Evolutionary conservation across 1,140 invertebrate species (phyloP).

Genomic region (Cylas formicarius): DNA sequence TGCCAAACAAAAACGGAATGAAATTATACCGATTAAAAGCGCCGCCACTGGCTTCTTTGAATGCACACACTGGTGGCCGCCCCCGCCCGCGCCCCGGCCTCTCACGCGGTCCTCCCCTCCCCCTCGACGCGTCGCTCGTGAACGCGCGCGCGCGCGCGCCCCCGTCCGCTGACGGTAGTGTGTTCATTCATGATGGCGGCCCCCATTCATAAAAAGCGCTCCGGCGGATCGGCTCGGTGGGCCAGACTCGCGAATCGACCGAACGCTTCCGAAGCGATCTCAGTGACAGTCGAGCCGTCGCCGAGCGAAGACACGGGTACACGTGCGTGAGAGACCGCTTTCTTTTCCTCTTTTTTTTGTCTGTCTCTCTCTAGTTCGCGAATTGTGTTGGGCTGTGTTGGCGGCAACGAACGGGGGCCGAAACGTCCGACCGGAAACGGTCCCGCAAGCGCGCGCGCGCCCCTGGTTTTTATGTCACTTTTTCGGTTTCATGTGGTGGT

Average conservation of each 20-base stretch:
- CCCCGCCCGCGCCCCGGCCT: conserved; percentile 19
- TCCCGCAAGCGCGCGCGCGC: too few relatives aligned
- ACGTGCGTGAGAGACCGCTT: neutral
- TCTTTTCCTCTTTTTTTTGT: too few relatives aligned
- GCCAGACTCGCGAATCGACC: conserved; percentile 19
- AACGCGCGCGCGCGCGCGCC: conserved; percentile 21
- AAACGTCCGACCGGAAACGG: too few relatives aligned
- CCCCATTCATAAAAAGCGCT: conserved; percentile 66
- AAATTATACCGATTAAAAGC: conserved; percentile 1
- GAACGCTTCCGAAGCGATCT: conserved; percentile 14
- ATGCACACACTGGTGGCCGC: too few relatives aligned
- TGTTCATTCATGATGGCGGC: conserved; percentile 65
- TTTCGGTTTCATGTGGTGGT: too few relatives aligned
- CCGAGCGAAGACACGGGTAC: neutral
- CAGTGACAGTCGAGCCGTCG: conserved; percentile 14
- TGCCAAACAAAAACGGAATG: conserved; percentile 11
- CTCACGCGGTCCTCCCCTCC: conserved; percentile 1
- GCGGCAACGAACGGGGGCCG: too few relatives aligned
- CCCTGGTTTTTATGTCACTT: too few relatives aligned
- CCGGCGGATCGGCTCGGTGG: conserved; percentile 18
- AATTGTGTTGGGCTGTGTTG: too few relatives aligned
- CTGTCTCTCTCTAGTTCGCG: too few relatives aligned
- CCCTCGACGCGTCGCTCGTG: conserved; percentile 12
- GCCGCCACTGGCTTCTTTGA: conserved; percentile 42
- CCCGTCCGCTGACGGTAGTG: conserved; percentile 2